phyloP scores from a whole-genome alignment of 1,140 invertebrate genomes.

The Anoplophora glabripennis region DNA sequence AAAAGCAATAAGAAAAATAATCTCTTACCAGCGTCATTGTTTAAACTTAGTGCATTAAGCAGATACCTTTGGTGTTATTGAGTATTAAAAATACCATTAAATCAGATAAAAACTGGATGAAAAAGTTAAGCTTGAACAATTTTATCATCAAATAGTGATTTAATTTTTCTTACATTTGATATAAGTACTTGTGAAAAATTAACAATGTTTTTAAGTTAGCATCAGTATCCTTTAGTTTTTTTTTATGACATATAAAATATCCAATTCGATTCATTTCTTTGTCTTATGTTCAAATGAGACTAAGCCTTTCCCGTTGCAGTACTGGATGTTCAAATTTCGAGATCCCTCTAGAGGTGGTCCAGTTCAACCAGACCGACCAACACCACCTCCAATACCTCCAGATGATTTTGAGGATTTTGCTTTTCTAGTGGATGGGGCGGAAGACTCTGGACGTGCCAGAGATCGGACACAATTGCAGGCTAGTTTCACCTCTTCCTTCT shows the following conservation, averaged over 20 bases:
- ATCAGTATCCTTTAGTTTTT: too few species aligned
- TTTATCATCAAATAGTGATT: too few species aligned
- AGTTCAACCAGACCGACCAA: neutral
- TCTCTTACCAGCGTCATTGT: too few species aligned
- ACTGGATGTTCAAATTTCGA: slow-evolving; percentile 33
- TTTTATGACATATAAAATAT: neutral
- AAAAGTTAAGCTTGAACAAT: neutral
- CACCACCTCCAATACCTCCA: neutral
- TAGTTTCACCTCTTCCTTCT: slow-evolving; percentile 23
- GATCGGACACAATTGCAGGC: slow-evolving; percentile 25
- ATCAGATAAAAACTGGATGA: neutral
- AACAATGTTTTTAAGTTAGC: too few species aligned
- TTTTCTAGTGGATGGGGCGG: neutral
- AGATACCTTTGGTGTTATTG: too few species aligned
- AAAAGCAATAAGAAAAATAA: too few species aligned
- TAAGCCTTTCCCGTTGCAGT: slow-evolving; percentile 25
- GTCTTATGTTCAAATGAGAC: too few species aligned
- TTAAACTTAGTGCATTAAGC: too few species aligned
- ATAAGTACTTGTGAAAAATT: too few species aligned
- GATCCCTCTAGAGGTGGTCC: slow-evolving; percentile 1
- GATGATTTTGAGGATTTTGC: too few species aligned
- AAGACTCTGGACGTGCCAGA: neutral
- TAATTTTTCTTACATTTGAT: too few species aligned
- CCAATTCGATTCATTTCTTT: too few species aligned
- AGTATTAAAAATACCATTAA: neutral